phyloP scores from a whole-genome alignment of 2,113 vertebrate species.

The Cavia aperea region DNA sequence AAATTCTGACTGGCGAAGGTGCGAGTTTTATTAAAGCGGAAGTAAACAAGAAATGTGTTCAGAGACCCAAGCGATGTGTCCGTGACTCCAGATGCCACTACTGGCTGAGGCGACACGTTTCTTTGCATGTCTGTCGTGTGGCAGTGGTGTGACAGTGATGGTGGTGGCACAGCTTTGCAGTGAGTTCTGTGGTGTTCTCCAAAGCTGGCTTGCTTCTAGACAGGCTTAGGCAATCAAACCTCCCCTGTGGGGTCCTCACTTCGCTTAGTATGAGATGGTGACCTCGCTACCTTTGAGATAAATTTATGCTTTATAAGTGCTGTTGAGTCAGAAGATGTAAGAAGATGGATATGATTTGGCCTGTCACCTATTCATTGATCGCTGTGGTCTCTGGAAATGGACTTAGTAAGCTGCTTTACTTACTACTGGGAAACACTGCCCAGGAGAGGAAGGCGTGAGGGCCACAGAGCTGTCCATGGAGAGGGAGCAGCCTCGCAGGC shows the following conservation, averaged over 20 bases:
- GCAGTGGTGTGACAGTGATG: constrained; percentile 42
- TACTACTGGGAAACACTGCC: neutral
- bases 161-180: neutral
- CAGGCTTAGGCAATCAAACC: neutral
- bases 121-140: constrained; percentile 57
- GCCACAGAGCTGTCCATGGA: rapidly evolving
- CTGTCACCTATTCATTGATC: constrained; percentile 9
- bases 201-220: neutral
- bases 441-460: neutral
- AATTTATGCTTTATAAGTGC: constrained; percentile 34
- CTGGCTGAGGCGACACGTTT: constrained; percentile 59
- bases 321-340: constrained; percentile 56
- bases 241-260: neutral
- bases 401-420: neutral
- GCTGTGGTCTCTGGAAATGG: constrained; percentile 8
- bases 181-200: neutral
- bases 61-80: constrained; percentile 64
- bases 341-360: constrained; percentile 25
- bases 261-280: constrained; percentile 35
- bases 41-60: constrained; percentile 75
- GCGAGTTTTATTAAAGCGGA: constrained; percentile 75
- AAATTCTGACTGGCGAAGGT: constrained; percentile 71
- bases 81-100: constrained; percentile 48
- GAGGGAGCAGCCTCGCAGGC: neutral
- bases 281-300: constrained; percentile 31